Evolutionary conservation across 2,888 invertebrate species (phyloP).

Genomic region (Cephus pulcher): DNA sequence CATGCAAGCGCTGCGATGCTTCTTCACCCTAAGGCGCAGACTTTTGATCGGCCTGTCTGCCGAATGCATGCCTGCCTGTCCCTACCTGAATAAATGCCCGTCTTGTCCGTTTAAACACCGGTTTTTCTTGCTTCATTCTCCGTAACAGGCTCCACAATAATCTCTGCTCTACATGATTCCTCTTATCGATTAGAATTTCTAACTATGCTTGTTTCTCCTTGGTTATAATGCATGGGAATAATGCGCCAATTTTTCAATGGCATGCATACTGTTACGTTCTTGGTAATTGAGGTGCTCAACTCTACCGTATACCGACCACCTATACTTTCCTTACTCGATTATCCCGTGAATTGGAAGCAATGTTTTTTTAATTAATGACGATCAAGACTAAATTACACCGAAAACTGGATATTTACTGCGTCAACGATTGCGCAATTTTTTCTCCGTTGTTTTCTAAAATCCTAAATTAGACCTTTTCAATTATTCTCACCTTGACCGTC

Average conservation of each 20-base stretch:
- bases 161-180: not conserved
- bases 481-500: not conserved
- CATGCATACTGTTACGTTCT: not conserved
- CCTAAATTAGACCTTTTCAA: not conserved
- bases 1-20: not conserved
- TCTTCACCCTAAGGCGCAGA: not conserved
- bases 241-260: not conserved
- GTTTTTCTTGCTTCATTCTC: not conserved
- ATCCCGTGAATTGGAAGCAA: not conserved
- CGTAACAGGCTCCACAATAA: not conserved
- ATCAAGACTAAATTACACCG: not conserved
- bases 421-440: not conserved
- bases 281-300: not conserved
- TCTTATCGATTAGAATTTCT: not conserved
- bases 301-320: not conserved
- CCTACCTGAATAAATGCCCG: not conserved
- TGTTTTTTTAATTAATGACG: too few species aligned
- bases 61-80: not conserved
- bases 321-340: not conserved
- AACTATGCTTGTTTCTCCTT: not conserved
- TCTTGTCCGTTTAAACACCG: not conserved
- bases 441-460: not conserved
- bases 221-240: not conserved
- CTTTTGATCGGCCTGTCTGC: not conserved
- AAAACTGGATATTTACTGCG: not conserved